Evolutionary conservation across 2,113 vertebrate species (phyloP).

Genomic region (Antigone vipio): DNA sequence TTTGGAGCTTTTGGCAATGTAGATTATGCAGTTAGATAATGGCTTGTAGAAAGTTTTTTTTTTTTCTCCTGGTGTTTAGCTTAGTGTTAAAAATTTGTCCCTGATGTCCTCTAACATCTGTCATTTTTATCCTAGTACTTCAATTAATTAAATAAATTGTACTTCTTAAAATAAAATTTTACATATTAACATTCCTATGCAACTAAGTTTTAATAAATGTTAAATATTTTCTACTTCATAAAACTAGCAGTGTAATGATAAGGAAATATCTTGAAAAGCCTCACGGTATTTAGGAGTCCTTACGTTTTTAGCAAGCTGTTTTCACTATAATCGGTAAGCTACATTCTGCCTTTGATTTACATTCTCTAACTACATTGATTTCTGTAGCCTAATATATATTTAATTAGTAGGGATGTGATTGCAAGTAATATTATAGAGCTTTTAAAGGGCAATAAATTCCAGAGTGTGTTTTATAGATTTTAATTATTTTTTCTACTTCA

Average conservation of each 20-base stretch:
- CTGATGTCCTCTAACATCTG: conserved; percentile 38
- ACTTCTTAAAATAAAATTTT: conserved; percentile 42
- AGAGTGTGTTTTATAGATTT: conserved; percentile 19
- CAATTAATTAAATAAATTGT: conserved; percentile 50
- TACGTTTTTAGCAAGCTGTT: background rate
- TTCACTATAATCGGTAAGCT: background rate
- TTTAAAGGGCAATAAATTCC: conserved; percentile 49
- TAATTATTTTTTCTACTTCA: background rate
- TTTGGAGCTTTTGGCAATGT: background rate
- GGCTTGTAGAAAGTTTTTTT: background rate
- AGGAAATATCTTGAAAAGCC: conserved; percentile 16
- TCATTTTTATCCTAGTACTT: conserved; percentile 40
- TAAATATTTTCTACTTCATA: conserved; percentile 42
- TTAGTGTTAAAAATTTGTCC: conserved; percentile 32
- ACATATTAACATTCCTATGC: conserved; percentile 18
- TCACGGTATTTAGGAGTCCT: background rate
- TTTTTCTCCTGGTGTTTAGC: background rate
- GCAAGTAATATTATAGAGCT: conserved; percentile 18
- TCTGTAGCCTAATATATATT: conserved; percentile 50
- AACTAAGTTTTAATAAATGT: conserved; percentile 57
- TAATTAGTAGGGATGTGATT: conserved; percentile 53
- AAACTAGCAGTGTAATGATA: background rate
- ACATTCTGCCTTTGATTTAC: conserved; percentile 42
- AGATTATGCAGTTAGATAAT: background rate
- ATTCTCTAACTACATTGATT: conserved; percentile 37